A percentile compares a stretch with the other conserved stretches of the same genome.
phyloP scores from a whole-genome alignment of 2,797 vertebrate species.

The Vireo griseus region DNA sequence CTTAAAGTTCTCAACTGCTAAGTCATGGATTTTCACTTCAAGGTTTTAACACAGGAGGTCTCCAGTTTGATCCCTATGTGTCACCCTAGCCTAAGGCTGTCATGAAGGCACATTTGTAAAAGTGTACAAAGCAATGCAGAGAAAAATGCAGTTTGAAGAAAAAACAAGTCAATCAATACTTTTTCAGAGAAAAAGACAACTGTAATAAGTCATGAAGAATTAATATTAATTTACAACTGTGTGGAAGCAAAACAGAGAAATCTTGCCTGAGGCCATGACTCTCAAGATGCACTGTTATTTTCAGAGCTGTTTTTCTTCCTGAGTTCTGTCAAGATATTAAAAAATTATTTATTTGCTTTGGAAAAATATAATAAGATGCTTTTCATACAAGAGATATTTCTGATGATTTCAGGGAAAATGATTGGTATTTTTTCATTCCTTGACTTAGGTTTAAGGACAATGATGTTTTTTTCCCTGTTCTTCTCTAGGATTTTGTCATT shows the following conservation, averaged over 20 bases:
- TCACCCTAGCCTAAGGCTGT: not conserved
- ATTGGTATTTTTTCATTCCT: not conserved
- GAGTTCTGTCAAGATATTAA: not conserved
- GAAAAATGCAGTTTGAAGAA: not conserved
- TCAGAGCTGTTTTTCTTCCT: not conserved
- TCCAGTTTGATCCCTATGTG: not conserved
- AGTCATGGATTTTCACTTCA: constrained; percentile 4
- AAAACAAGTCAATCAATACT: constrained; percentile 7
- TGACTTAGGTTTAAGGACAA: not conserved
- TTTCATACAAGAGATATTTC: not conserved
- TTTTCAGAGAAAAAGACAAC: not conserved
- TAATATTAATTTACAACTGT: constrained; percentile 22
- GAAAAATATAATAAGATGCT: not conserved
- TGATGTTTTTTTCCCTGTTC: not conserved
- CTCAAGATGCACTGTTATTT: not conserved
- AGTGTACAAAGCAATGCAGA: not conserved
- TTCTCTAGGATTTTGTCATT: not conserved
- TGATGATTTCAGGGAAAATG: not conserved
- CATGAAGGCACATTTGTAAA: not conserved
- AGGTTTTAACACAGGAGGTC: not conserved
- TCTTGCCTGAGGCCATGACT: not conserved
- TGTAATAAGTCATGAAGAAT: constrained; percentile 6
- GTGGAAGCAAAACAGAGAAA: not conserved
- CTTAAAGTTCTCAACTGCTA: not conserved
- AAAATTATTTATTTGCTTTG: not conserved